phyloP scores from a whole-genome alignment of 1,140 invertebrate species.

The Cepaea nemoralis region DNA sequence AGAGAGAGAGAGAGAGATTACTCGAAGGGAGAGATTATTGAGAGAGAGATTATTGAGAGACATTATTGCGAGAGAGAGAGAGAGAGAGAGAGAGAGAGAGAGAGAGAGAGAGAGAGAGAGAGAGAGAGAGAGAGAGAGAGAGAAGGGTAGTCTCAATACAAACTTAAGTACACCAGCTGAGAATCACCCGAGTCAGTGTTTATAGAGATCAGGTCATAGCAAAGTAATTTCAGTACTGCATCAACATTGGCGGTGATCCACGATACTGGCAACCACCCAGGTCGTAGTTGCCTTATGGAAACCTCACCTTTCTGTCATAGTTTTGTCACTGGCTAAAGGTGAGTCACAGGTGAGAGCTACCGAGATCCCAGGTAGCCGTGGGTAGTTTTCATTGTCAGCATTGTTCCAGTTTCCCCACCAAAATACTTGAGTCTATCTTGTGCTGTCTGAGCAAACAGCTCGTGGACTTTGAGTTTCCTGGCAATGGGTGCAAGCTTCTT shows the following conservation, averaged over 20 bases:
- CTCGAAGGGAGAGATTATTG: too few species aligned
- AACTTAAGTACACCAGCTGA: neutral
- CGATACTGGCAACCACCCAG: neutral
- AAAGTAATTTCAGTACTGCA: conserved; percentile 12
- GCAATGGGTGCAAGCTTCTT: too few species aligned
- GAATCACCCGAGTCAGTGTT: neutral
- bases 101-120: neutral
- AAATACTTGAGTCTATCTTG: too few species aligned
- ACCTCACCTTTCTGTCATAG: conserved; percentile 5
- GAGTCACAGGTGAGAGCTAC: conserved; percentile 4
- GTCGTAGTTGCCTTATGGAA: neutral
- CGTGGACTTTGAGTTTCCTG: too few species aligned
- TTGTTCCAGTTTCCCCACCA: too few species aligned
- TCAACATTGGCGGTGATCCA: neutral
- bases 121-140: conserved; percentile 30
- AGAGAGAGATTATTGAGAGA: neutral
- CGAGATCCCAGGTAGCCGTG: neutral
- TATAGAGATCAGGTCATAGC: neutral
- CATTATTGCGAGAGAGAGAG: too few species aligned
- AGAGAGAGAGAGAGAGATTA: too few species aligned
- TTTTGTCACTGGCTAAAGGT: neutral
- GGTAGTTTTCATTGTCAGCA: too few species aligned
- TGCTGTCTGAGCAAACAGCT: too few species aligned
- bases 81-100: too few species aligned
- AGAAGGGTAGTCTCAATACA: neutral